Percentiles rank a stretch among this genome's conserved stretches.
These are phyloP conservation scores for Danio albolineatus DNA, from an alignment of 2,797 vertebrate genomes.

Conservation along the genomic window DNA sequence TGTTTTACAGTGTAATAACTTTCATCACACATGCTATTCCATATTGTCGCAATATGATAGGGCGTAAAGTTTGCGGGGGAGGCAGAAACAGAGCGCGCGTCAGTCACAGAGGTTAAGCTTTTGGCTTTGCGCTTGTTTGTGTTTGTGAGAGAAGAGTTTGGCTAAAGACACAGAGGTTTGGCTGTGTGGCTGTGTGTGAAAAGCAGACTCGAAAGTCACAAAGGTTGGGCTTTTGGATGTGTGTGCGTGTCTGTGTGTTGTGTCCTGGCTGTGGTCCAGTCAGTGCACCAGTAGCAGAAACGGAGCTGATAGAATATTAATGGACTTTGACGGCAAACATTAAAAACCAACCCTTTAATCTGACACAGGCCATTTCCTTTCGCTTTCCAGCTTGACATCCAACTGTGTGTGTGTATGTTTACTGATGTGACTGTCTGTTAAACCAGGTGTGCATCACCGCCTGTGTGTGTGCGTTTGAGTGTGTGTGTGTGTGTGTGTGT, in stretches of 20 bases:
- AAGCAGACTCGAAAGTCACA: slow-evolving; percentile 45
- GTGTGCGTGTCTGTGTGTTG: slow-evolving; percentile 21
- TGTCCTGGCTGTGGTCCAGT: slow-evolving; percentile 60
- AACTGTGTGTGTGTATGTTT: slow-evolving; percentile 54
- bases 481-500: slow-evolving; percentile 34
- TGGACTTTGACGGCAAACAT: slow-evolving; percentile 80
- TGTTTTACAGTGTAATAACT: neutral
- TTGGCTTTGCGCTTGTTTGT: slow-evolving; percentile 44
- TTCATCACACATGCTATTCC: neutral
- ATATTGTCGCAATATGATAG: slow-evolving; percentile 17
- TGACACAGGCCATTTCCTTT: slow-evolving; percentile 76
- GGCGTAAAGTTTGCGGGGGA: slow-evolving; percentile 19
- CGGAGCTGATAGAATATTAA: slow-evolving; percentile 80
- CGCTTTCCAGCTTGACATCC: slow-evolving; percentile 72
- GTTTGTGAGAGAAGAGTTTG: slow-evolving; percentile 40
- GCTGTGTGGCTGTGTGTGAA: slow-evolving; percentile 44
- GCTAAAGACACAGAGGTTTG: slow-evolving; percentile 43
- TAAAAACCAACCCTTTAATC: slow-evolving; percentile 76
- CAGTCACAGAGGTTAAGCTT: slow-evolving; percentile 38
- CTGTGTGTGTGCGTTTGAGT: slow-evolving; percentile 30
- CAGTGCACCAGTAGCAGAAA: slow-evolving; percentile 70
- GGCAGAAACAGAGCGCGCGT: slow-evolving; percentile 3
- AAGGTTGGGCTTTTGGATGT: slow-evolving; percentile 49
- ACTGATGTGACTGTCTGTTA: slow-evolving; percentile 51
- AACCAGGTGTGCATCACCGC: slow-evolving; percentile 42